phyloP scores from a whole-genome alignment of 1,140 invertebrate genomes.

The Carposina sasakii region DNA sequence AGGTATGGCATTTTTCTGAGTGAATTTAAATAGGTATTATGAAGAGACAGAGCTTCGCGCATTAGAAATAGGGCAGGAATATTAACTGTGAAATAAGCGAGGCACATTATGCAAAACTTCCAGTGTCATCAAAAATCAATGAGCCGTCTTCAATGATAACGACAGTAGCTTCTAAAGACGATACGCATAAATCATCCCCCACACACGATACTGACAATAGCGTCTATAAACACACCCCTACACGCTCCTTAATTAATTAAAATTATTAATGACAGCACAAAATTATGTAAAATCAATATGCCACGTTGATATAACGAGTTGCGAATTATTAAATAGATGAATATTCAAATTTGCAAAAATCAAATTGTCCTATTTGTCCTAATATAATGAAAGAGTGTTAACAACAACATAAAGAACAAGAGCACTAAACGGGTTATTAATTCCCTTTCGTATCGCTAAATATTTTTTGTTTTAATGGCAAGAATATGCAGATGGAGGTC shows the following conservation, averaged over 20 bases:
- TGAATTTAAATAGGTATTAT: too few species aligned
- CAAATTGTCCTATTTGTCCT: too few species aligned
- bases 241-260: slow-evolving; percentile 49
- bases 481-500: slow-evolving; percentile 57
- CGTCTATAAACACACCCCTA: slow-evolving; percentile 43
- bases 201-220: slow-evolving; percentile 44
- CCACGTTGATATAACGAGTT: too few species aligned
- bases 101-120: slow-evolving; percentile 23
- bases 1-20: too few species aligned
- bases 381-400: too few species aligned
- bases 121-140: slow-evolving; percentile 58
- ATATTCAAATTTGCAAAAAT: too few species aligned
- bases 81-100: too few species aligned
- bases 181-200: slow-evolving; percentile 54
- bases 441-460: slow-evolving; percentile 39
- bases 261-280: slow-evolving; percentile 55
- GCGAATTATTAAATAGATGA: too few species aligned
- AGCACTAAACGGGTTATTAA: slow-evolving; percentile 62
- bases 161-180: slow-evolving; percentile 25
- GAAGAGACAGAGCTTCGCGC: too few species aligned
- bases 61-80: too few species aligned
- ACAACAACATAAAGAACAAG: slow-evolving; percentile 26
- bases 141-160: slow-evolving; percentile 34
- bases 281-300: slow-evolving; percentile 56
- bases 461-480: slow-evolving; percentile 48